Conservation (phyloP, 2,888 invertebrate genomes). For the Nycteola revayana region DNA sequence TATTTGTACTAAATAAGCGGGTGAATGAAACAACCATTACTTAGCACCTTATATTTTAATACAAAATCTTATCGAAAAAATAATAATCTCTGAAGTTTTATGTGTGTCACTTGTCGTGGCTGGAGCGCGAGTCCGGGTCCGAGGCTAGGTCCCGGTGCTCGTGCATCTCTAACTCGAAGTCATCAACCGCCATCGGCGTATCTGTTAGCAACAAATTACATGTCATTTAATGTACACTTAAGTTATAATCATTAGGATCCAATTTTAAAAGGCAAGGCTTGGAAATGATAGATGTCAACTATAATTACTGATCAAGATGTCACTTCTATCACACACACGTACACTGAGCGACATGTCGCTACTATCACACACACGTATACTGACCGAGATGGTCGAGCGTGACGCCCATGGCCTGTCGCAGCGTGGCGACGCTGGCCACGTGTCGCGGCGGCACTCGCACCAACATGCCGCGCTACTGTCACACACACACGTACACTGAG, state of each 20-base stretch:
- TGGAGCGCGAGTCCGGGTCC: constrained; percentile 65
- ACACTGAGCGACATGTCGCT: too few species aligned
- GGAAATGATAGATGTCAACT: too few species aligned
- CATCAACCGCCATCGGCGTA: constrained; percentile 75
- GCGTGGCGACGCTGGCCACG: neutral
- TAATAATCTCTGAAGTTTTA: neutral
- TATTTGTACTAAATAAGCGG: too few species aligned
- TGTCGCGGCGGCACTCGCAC: neutral
- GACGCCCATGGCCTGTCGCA: neutral
- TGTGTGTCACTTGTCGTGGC: constrained; percentile 56
- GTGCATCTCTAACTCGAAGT: constrained; percentile 63
- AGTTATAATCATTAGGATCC: too few species aligned
- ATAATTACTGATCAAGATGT: too few species aligned
- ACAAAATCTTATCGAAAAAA: too few species aligned
- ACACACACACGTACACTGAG: neutral
- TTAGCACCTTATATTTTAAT: too few species aligned
- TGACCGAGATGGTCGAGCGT: neutral
- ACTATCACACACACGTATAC: too few species aligned
- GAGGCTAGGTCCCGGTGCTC: constrained; percentile 53
- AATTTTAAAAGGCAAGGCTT: too few species aligned
- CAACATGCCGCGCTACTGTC: neutral
- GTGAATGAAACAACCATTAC: too few species aligned
- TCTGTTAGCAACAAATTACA: constrained; percentile 38
- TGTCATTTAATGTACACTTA: too few species aligned
- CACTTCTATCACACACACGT: too few species aligned